Percentiles rank a stretch among this genome's conserved stretches.
Conservation (phyloP, 2,113 vertebrate genomes). For the Rhinogobius similis region DNA sequence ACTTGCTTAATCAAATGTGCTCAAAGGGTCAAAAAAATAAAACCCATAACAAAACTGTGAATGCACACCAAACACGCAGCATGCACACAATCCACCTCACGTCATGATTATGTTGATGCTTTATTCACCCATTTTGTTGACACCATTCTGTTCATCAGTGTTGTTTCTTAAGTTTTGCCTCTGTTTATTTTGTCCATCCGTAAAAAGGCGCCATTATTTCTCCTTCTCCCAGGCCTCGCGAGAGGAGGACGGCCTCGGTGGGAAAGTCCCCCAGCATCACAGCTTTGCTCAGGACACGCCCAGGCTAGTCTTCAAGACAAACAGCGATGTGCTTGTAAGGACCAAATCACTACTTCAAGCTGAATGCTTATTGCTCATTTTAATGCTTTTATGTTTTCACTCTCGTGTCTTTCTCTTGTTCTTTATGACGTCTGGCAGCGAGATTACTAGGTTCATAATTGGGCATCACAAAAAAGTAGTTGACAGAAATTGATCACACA, state of each 20-base stretch:
- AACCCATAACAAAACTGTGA: conserved; percentile 2
- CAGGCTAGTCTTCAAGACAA: conserved; percentile 99
- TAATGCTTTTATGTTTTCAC: conserved; percentile 63
- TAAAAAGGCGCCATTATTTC: conserved; percentile 99
- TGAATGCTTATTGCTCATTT: conserved; percentile 61
- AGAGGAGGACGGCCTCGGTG: conserved; percentile 99
- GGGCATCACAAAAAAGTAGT: conserved; percentile 24
- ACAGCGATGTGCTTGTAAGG: conserved; percentile 99
- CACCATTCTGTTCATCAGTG: conserved; percentile 67
- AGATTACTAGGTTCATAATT: conserved; percentile 26
- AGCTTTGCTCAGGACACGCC: conserved; percentile 99
- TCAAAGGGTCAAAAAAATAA: background rate
- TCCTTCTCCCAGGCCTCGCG: conserved; percentile 89
- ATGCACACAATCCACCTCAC: conserved; percentile 30
- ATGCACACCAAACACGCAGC: conserved; percentile 21
- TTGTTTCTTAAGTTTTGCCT: conserved; percentile 82
- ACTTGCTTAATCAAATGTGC: background rate
- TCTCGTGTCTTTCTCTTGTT: conserved; percentile 26
- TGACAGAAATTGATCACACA: background rate
- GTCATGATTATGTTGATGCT: conserved; percentile 32
- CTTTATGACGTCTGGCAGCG: conserved; percentile 27
- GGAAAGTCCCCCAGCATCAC: conserved; percentile 97
- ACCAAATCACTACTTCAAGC: conserved; percentile 72
- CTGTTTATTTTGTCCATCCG: conserved; percentile 92
- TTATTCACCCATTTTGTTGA: conserved; percentile 55